A percentile compares a stretch with the other conserved stretches of the same genome.
Evolutionary conservation across 2,797 vertebrate genomes (phyloP).

Genomic region (Ataeniobius toweri): DNA sequence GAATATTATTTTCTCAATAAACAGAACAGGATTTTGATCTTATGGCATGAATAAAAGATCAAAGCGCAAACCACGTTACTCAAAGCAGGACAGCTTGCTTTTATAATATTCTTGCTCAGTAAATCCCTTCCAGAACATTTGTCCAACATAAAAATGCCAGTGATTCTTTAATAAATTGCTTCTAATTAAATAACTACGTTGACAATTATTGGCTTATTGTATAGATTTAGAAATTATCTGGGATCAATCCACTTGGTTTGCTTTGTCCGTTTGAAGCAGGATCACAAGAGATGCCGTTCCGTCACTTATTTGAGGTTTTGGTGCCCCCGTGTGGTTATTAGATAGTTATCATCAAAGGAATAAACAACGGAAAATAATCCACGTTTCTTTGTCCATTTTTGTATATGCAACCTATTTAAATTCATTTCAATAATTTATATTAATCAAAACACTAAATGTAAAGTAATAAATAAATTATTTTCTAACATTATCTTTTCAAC

Average conservation of each 20-base stretch:
- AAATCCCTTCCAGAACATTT: conserved; percentile 1
- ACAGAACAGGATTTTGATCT: not conserved
- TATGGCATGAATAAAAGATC: conserved; percentile 15
- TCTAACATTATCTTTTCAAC: not conserved
- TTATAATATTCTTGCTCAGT: conserved; percentile 16
- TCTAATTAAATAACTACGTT: not conserved
- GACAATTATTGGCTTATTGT: not conserved
- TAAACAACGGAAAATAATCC: too few relatives aligned
- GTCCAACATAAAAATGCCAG: not conserved
- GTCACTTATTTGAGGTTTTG: conserved; percentile 27
- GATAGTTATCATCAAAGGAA: not conserved
- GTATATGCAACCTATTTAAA: not conserved
- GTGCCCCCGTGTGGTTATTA: conserved; percentile 55
- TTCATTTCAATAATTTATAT: not conserved
- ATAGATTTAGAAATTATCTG: not conserved
- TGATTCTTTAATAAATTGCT: not conserved
- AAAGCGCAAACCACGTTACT: conserved; percentile 2
- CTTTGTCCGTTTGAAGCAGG: not conserved
- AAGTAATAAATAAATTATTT: not conserved
- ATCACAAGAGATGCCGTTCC: not conserved
- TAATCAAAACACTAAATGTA: not conserved
- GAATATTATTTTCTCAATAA: conserved; percentile 6
- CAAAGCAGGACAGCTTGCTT: conserved; percentile 15
- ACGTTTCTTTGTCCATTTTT: not conserved
- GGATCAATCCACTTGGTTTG: not conserved